Percentiles rank a stretch among this genome's conserved stretches.
phyloP scores from a whole-genome alignment of 92 coral and sea anemone species.

The Desmophyllum pertusum region DNA sequence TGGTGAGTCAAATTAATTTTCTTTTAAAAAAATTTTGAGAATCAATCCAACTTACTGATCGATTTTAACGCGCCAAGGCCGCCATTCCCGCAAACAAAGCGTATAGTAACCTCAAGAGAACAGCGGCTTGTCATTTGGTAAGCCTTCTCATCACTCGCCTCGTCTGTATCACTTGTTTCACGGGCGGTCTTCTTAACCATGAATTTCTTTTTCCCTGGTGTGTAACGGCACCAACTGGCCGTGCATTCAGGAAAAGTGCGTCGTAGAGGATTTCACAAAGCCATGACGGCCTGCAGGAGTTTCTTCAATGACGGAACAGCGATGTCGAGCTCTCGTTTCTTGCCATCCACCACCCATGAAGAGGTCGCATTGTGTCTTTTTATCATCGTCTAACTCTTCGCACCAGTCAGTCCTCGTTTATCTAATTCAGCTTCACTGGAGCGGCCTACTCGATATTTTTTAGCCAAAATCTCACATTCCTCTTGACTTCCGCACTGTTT shows the following conservation, averaged over 20 bases:
- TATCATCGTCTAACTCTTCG: not conserved
- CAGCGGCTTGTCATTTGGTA: not conserved
- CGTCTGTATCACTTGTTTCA: not conserved
- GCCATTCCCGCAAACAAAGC: too few species aligned
- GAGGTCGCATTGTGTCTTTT: not conserved
- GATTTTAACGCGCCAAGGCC: too few species aligned
- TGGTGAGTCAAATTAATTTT: too few species aligned
- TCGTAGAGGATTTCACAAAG: not conserved
- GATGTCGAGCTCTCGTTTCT: not conserved
- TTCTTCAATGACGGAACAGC: not conserved
- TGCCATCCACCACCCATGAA: slow-evolving; percentile 10
- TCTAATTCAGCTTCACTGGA: not conserved
- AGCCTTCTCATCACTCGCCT: not conserved
- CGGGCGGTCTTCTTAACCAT: not conserved
- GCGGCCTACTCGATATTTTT: not conserved
- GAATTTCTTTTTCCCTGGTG: slow-evolving; percentile 8
- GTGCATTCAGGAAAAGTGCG: not conserved
- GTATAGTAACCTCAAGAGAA: not conserved
- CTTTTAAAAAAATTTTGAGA: too few species aligned
- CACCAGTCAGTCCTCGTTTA: not conserved
- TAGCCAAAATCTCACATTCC: not conserved
- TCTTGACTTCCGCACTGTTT: slow-evolving; percentile 7
- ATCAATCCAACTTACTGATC: too few species aligned
- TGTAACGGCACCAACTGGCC: not conserved
- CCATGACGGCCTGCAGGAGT: not conserved